A percentile compares a stretch with the other conserved stretches of the same genome.
Evolutionary conservation across 2,797 vertebrate species (phyloP).

Genomic region (Pseudomugil tenellus): DNA sequence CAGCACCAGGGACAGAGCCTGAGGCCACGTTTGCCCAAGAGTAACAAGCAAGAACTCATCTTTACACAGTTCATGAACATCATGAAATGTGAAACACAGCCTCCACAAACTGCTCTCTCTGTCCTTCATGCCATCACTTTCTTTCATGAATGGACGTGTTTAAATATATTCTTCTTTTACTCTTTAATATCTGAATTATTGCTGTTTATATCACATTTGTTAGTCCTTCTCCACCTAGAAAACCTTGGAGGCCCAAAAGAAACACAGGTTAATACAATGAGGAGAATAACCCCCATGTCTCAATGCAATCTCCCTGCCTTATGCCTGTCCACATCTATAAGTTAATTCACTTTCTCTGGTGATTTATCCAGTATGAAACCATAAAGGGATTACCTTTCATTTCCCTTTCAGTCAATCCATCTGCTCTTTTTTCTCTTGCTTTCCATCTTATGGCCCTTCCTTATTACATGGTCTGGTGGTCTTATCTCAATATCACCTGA

Average conservation of each 20-base stretch:
- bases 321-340: conserved; percentile 15
- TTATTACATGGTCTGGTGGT: conserved; percentile 73
- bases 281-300: conserved; percentile 34
- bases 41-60: conserved; percentile 14
- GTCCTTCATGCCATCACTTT: conserved; percentile 23
- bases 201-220: conserved; percentile 41
- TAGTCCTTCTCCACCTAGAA: conserved; percentile 29
- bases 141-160: conserved; percentile 41
- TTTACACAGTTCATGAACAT: conserved; percentile 10
- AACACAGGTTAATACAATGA: conserved; percentile 22
- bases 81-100: conserved; percentile 26
- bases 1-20: conserved; percentile 60
- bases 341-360: conserved; percentile 32
- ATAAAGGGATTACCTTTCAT: conserved; percentile 36
- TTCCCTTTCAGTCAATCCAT: conserved; percentile 25
- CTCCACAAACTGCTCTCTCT: conserved; percentile 31
- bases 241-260: conserved; percentile 29
- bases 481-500: conserved; percentile 58
- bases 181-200: conserved; percentile 10
- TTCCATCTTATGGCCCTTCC: conserved; percentile 25
- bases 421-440: conserved; percentile 5
- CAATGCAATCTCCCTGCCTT: conserved; percentile 5
- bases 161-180: conserved; percentile 26
- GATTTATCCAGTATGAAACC: conserved; percentile 16
- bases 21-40: conserved; percentile 16